These are phyloP conservation scores for Alosa sapidissima DNA, from an alignment of 2,797 vertebrate genomes.

Conservation along the genomic window DNA sequence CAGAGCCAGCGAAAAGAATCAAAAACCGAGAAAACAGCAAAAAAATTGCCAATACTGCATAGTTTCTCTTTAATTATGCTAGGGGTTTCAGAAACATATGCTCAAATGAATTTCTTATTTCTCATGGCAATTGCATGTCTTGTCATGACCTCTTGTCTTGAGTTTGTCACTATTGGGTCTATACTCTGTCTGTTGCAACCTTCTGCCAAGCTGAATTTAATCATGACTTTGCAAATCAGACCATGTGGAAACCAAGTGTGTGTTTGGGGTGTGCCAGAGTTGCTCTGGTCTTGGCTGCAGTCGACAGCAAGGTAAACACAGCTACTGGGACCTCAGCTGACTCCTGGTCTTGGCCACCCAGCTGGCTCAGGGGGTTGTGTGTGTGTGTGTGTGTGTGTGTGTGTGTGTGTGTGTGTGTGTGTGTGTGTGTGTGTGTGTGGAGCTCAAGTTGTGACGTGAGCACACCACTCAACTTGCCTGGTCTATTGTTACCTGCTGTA, in stretches of 20 bases:
- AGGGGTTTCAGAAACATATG: too few relatives aligned
- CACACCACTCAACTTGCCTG: not conserved
- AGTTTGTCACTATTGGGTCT: not conserved
- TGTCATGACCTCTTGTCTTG: not conserved
- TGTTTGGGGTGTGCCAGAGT: not conserved
- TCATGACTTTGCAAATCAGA: not conserved
- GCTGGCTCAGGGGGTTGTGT: not conserved
- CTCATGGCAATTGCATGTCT: not conserved
- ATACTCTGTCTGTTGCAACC: not conserved
- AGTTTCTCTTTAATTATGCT: too few relatives aligned
- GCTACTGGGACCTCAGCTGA: not conserved
- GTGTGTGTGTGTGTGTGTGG: too few relatives aligned
- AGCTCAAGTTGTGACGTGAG: not conserved
- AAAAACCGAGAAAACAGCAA: too few relatives aligned
- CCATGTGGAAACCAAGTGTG: not conserved
- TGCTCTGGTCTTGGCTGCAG: not conserved
- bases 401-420: too few relatives aligned
- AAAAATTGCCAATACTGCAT: too few relatives aligned
- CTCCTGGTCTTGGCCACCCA: not conserved
- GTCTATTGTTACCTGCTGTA: conserved; percentile 19
- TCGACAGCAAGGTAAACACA: conserved; percentile 2
- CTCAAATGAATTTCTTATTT: not conserved
- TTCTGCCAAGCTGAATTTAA: not conserved
- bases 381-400: not conserved
- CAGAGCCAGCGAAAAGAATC: too few relatives aligned